phyloP scores from a whole-genome alignment of 2,888 invertebrate genomes.

The Bursaphelenchus okinawaensis region DNA sequence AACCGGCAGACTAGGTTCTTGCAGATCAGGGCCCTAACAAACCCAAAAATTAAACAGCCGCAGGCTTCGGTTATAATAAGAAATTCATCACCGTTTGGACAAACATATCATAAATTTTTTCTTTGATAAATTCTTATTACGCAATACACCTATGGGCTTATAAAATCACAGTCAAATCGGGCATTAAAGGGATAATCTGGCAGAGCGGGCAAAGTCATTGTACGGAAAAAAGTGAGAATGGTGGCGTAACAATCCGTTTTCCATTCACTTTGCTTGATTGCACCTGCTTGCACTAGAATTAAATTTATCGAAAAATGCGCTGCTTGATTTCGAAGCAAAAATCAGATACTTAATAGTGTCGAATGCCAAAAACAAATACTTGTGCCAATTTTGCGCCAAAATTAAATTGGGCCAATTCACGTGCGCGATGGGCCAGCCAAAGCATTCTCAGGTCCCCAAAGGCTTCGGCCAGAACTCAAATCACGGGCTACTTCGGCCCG shows the following conservation, averaged over 20 bases:
- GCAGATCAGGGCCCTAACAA: too few species aligned
- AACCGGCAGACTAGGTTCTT: background rate
- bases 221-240: background rate
- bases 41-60: too few species aligned
- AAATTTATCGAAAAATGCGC: too few species aligned
- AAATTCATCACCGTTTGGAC: too few species aligned
- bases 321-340: too few species aligned
- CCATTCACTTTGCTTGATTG: background rate
- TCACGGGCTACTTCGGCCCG: background rate
- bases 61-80: too few species aligned
- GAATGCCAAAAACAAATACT: background rate
- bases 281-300: background rate
- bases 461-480: background rate
- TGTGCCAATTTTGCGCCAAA: background rate
- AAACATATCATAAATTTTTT: too few species aligned
- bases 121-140: too few species aligned
- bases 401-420: constrained; percentile 14
- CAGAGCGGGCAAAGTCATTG: background rate
- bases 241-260: too few species aligned
- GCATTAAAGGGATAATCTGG: background rate
- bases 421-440: constrained; percentile 6
- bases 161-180: background rate
- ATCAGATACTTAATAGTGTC: too few species aligned
- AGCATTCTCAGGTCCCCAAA: background rate
- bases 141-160: too few species aligned